Base-by-base conservation (phyloP, 2,888 invertebrate genomes). In the Bunonema sp. region DNA sequence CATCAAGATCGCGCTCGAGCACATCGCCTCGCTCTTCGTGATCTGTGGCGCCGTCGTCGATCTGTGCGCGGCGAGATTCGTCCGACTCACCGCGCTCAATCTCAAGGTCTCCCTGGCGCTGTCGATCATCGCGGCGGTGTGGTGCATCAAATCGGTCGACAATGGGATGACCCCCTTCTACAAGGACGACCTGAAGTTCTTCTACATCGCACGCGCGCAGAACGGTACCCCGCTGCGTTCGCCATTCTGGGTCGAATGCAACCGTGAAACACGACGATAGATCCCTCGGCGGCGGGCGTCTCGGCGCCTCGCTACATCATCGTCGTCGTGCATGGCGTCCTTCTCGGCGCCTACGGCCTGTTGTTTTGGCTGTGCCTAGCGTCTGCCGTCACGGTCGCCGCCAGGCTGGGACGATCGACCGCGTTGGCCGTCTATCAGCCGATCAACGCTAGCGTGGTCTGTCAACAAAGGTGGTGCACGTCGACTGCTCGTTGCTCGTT, bases 1-100 rank as follows among this genome's bases (percentile, higher is more conserved):
- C 53, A 60, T 67, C 42, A 57, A 61, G 44, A 64, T 67, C 31
- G 61, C 58, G 2, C 42, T 61, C 38, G 66, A 68, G 20, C 61
- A 65, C 43, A 49, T 67, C 28, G 45, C 61, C 7, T 60, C 57
- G 0, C 48, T 61, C 52, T 45, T 68, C 12, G 57, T 52, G 1
- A 44, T 65, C 20, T 47, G 46, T 28, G 57, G 56, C 39, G 62
- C 61, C 4, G 44, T 56, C 5, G 49, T 54, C 35, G 67, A 67
- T 37, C 36, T 64, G n/a, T 46, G 52, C 36, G 61, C 67, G 0
- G 50, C 55, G 3, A 46, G 47, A 29, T 51, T 50, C 12, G 54
- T 47, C 31, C 39, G 43, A 24, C 62, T 59, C 23, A 50, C 51
- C 23, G 46, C 57, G 26, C 46, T 67, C 21, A 67, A 68, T 30